Evolutionary conservation across 2,888 invertebrate species (phyloP).

Genomic region (Drosophila aldrichi): DNA sequence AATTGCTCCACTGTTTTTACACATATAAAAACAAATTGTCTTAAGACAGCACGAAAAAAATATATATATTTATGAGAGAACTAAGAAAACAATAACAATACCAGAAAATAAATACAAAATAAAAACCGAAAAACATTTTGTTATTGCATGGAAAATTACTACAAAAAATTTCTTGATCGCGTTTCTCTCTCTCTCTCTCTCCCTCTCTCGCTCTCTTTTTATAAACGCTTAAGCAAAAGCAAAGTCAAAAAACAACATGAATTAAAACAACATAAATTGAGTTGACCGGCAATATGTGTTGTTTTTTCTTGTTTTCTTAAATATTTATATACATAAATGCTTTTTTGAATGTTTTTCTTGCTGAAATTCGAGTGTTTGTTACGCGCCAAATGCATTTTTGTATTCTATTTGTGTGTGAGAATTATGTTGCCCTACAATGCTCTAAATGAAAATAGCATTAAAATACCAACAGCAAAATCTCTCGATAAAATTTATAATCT

Average conservation of each 20-base stretch:
- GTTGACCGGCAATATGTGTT: conserved; percentile 50
- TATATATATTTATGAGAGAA: not conserved
- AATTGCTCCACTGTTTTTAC: conserved; percentile 21
- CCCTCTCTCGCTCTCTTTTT: conserved; percentile 6
- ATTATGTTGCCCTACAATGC: conserved; percentile 22
- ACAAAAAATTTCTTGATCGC: conserved; percentile 64
- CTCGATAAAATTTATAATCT: conserved; percentile 44
- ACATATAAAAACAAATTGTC: conserved; percentile 13
- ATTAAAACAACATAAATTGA: conserved; percentile 59
- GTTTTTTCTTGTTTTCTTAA: conserved; percentile 4
- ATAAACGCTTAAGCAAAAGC: conserved; percentile 38
- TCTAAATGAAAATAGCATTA: conserved; percentile 16
- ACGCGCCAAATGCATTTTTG: conserved; percentile 55
- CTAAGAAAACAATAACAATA: conserved; percentile 21
- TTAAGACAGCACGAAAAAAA: not conserved
- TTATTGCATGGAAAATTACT: conserved; percentile 79
- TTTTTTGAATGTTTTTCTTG: conserved; percentile 30
- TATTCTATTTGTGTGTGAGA: conserved; percentile 19
- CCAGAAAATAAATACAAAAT: conserved; percentile 14
- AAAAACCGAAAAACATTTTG: conserved; percentile 60
- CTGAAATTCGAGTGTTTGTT: conserved; percentile 29
- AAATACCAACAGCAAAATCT: conserved; percentile 7
- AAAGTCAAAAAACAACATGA: conserved; percentile 37
- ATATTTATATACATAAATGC: not conserved
- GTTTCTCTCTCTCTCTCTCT: conserved; percentile 11